Conservation (phyloP, 1,140 invertebrate species). For the Heliconius himera region DNA sequence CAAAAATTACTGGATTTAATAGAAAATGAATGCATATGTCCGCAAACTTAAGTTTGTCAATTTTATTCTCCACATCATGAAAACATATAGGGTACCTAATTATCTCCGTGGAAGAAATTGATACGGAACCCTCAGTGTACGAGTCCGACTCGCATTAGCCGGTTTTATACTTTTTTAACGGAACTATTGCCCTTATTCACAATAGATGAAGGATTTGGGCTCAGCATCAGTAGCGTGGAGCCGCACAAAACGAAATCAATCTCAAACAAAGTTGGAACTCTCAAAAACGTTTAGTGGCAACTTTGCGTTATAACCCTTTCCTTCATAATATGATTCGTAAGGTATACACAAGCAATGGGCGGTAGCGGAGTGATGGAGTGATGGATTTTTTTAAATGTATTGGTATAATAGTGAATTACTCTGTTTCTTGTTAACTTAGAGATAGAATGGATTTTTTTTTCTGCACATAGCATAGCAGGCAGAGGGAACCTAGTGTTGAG, state of each 20-base stretch:
- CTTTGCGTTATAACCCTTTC: conserved; percentile 44
- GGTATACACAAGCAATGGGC: not conserved
- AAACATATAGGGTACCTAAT: too few relatives aligned
- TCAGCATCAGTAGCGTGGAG: not conserved
- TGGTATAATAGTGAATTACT: not conserved
- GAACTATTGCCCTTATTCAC: not conserved
- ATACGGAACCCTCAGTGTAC: too few relatives aligned
- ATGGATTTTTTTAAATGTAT: not conserved
- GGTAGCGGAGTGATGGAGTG: conserved; percentile 7
- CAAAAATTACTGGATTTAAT: too few relatives aligned
- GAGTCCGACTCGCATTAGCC: too few relatives aligned
- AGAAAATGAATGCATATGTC: too few relatives aligned
- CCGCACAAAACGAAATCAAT: conserved; percentile 43
- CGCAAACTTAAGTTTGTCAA: too few relatives aligned
- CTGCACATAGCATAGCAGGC: too few relatives aligned
- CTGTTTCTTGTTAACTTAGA: too few relatives aligned
- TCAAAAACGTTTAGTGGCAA: conserved; percentile 46
- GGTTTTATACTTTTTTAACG: not conserved
- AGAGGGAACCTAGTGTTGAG: too few relatives aligned
- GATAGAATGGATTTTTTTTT: too few relatives aligned
- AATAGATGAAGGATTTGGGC: conserved; percentile 1
- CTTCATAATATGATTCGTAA: conserved; percentile 40
- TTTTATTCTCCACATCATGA: too few relatives aligned
- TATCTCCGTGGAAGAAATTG: not conserved
- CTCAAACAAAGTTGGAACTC: conserved; percentile 40